A percentile compares a stretch with the other conserved stretches of the same genome.
Conservation (phyloP, 2,888 invertebrate species). For the Diarsia rubi region DNA sequence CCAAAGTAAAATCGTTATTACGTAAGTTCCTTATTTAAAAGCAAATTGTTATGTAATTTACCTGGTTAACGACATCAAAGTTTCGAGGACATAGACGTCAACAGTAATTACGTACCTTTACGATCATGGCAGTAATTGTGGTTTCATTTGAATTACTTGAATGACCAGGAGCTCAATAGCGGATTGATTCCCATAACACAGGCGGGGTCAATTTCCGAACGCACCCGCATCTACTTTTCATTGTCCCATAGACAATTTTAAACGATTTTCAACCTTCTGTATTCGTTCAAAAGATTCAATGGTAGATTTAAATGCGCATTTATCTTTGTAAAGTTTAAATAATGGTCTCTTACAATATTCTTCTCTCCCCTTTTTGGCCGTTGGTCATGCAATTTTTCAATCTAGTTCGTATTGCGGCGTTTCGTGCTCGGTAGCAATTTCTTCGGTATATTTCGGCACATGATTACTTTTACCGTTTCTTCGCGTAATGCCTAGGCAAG, state of each 20-base stretch:
- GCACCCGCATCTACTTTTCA: slow-evolving; percentile 77
- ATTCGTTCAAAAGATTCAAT: slow-evolving; percentile 67
- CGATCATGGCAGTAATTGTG: slow-evolving; percentile 42
- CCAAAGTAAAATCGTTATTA: not conserved
- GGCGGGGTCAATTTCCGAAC: slow-evolving; percentile 79
- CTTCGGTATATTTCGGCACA: slow-evolving; percentile 57
- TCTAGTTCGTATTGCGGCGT: slow-evolving; percentile 76
- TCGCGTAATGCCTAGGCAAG: slow-evolving; percentile 25
- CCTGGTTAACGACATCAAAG: slow-evolving; percentile 19
- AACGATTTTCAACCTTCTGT: slow-evolving; percentile 69
- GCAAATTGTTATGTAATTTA: slow-evolving; percentile 9
- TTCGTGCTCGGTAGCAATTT: slow-evolving; percentile 70
- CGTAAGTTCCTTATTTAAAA: slow-evolving; percentile 1
- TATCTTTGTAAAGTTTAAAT: slow-evolving; percentile 62
- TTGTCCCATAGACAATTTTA: slow-evolving; percentile 48
- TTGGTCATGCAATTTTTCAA: slow-evolving; percentile 88
- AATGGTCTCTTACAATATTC: slow-evolving; percentile 67
- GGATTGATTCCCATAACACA: slow-evolving; percentile 67
- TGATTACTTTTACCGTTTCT: slow-evolving; percentile 64
- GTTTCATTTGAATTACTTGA: slow-evolving; percentile 61
- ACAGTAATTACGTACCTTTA: slow-evolving; percentile 45
- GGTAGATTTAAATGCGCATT: slow-evolving; percentile 55
- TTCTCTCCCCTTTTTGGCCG: slow-evolving; percentile 62
- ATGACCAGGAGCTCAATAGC: slow-evolving; percentile 59
- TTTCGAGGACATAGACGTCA: slow-evolving; percentile 23